Conservation (phyloP, 1,140 invertebrate genomes). For the Drosophila insularis region DNA sequence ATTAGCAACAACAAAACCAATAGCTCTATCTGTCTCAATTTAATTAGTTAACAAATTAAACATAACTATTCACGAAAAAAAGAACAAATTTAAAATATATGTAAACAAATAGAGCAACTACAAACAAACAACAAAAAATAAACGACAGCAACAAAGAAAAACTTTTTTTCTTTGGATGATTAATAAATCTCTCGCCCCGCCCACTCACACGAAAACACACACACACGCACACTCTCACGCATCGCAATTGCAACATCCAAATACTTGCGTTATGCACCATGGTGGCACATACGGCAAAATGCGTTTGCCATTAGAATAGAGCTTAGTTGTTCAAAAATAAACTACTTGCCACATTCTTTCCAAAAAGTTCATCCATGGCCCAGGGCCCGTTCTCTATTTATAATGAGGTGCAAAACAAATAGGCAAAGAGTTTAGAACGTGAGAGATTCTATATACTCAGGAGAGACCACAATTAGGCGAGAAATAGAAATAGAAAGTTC, state of each 20-base stretch:
- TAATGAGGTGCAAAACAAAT: constrained; percentile 48
- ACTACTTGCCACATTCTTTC: constrained; percentile 54
- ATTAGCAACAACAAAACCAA: constrained; percentile 56
- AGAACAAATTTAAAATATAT: constrained; percentile 46
- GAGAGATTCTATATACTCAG: not conserved
- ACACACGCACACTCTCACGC: constrained; percentile 9
- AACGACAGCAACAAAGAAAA: constrained; percentile 16
- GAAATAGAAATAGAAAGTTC: not conserved
- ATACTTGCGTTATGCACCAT: not conserved
- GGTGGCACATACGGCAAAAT: too few species aligned
- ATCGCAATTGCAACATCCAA: constrained; percentile 30
- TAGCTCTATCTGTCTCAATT: constrained; percentile 26
- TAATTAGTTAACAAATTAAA: constrained; percentile 75
- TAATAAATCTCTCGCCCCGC: not conserved
- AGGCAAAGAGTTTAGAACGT: constrained; percentile 26
- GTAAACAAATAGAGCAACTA: constrained; percentile 53
- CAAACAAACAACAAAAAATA: constrained; percentile 26
- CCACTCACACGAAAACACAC: not conserved
- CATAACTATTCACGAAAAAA: constrained; percentile 70
- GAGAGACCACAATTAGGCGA: not conserved
- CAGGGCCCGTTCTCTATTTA: constrained; percentile 42
- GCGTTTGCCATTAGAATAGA: not conserved
- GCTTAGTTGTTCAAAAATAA: constrained; percentile 53
- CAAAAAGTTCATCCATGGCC: constrained; percentile 56
- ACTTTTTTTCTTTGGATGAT: not conserved